A percentile compares a stretch with the other conserved stretches of the same genome.
Conservation (phyloP, 2,888 invertebrate genomes). For the Napeogenes inachia region DNA sequence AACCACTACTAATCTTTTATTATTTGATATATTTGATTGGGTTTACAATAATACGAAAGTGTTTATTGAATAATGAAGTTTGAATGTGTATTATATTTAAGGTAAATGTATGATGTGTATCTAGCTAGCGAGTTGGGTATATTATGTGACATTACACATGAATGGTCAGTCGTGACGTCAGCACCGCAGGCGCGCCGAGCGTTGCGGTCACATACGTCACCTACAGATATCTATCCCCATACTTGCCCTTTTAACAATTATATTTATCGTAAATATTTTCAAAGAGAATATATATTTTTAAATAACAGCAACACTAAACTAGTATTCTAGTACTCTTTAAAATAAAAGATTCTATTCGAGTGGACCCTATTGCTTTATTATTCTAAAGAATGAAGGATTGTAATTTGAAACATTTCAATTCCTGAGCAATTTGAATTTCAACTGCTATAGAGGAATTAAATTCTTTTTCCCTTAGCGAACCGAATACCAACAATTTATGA, state of each 20-base stretch:
- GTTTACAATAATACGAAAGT: too few species aligned
- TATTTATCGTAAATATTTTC: background rate
- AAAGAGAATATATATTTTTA: background rate
- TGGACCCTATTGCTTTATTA: slow-evolving; percentile 19
- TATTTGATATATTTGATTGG: background rate
- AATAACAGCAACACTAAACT: background rate
- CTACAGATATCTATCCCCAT: slow-evolving; percentile 2
- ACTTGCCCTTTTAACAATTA: background rate
- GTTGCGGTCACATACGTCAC: slow-evolving; percentile 10
- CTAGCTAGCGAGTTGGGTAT: background rate
- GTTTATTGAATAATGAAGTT: too few species aligned
- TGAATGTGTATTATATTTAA: too few species aligned
- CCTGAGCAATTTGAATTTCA: slow-evolving; percentile 31
- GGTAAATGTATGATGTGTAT: too few species aligned
- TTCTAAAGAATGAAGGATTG: slow-evolving; percentile 24
- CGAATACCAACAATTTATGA: slow-evolving; percentile 29
- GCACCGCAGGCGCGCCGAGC: slow-evolving; percentile 12
- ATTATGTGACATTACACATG: slow-evolving; percentile 6
- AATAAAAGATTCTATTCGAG: slow-evolving; percentile 5
- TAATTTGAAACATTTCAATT: slow-evolving; percentile 36
- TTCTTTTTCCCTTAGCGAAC: slow-evolving; percentile 30
- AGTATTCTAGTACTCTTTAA: background rate
- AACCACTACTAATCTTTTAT: background rate
- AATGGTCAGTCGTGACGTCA: slow-evolving; percentile 8
- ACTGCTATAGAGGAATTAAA: slow-evolving; percentile 35